Percentiles rank a stretch among this genome's conserved stretches.
phyloP scores from a whole-genome alignment of 1,140 invertebrate genomes.

The Habropoda laboriosa region DNA sequence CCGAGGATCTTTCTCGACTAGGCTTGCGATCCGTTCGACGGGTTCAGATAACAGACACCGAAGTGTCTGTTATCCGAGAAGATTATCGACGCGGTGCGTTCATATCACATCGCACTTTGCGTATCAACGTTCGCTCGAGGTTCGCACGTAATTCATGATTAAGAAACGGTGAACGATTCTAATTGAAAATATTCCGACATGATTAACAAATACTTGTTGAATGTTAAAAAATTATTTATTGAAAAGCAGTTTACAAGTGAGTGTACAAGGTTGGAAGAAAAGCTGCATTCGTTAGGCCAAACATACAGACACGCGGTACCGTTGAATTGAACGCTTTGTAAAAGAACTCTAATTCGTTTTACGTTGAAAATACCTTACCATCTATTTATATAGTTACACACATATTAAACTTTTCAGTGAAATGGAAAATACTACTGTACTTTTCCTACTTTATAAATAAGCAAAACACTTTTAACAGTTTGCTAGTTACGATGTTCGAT shows the following conservation, averaged over 20 bases:
- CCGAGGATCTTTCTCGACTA: constrained; percentile 29
- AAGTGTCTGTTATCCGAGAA: constrained; percentile 53
- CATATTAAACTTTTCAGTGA: not conserved
- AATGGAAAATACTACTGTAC: not conserved
- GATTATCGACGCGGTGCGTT: constrained; percentile 13
- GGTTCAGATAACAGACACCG: constrained; percentile 58
- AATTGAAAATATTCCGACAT: too few species aligned
- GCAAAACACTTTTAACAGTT: too few species aligned
- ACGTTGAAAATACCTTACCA: not conserved
- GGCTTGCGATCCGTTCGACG: constrained; percentile 4
- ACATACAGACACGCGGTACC: not conserved
- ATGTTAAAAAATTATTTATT: not conserved
- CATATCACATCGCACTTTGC: constrained; percentile 19
- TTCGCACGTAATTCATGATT: too few species aligned
- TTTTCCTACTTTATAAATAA: too few species aligned
- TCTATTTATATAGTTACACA: not conserved
- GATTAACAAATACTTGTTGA: not conserved
- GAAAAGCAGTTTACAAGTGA: not conserved
- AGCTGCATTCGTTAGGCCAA: not conserved
- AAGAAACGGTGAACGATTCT: too few species aligned
- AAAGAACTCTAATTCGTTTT: not conserved
- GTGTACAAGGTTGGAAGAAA: not conserved
- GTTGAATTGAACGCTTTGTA: not conserved
- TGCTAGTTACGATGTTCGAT: not conserved
- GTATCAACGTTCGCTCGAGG: not conserved